Evolutionary conservation across 2,888 invertebrate genomes (phyloP).

Genomic region (Choristoneura rosaceana): DNA sequence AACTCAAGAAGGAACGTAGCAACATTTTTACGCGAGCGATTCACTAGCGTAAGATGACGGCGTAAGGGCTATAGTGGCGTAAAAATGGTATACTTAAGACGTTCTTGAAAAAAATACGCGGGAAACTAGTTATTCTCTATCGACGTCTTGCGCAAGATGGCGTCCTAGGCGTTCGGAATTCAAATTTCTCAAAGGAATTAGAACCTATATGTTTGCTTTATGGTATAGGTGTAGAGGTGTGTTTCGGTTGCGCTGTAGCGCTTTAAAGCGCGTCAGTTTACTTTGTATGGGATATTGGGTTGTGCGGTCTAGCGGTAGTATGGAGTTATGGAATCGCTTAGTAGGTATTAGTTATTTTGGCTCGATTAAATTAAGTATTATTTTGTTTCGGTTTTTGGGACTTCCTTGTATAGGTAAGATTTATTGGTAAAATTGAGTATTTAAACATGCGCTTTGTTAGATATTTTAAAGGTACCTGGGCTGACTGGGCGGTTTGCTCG

Average conservation of each 20-base stretch:
- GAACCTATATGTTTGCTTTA: conserved; percentile 59
- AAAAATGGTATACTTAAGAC: conserved; percentile 83
- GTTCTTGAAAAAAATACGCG: conserved; percentile 80
- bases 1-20: conserved; percentile 65
- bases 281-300: conserved; percentile 54
- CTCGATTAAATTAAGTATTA: conserved; percentile 1
- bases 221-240: conserved; percentile 49
- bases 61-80: conserved; percentile 83
- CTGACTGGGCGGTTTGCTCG: no score
- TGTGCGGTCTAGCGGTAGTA: conserved; percentile 53
- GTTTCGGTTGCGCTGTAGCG: conserved; percentile 59
- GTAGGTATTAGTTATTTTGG: conserved; percentile 8
- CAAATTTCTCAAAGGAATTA: conserved; percentile 83
- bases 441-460: background rate
- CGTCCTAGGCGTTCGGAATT: conserved; percentile 81
- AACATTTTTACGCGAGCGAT: conserved; percentile 84
- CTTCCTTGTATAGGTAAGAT: background rate
- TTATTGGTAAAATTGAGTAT: background rate
- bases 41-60: conserved; percentile 77
- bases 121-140: conserved; percentile 80
- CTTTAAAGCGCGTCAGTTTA: conserved; percentile 50
- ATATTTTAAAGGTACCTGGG: background rate
- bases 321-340: conserved; percentile 21
- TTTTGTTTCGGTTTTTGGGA: conserved; percentile 1
- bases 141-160: conserved; percentile 85